Conservation (phyloP, 2,113 vertebrate genomes). For the Psophia crepitans region DNA sequence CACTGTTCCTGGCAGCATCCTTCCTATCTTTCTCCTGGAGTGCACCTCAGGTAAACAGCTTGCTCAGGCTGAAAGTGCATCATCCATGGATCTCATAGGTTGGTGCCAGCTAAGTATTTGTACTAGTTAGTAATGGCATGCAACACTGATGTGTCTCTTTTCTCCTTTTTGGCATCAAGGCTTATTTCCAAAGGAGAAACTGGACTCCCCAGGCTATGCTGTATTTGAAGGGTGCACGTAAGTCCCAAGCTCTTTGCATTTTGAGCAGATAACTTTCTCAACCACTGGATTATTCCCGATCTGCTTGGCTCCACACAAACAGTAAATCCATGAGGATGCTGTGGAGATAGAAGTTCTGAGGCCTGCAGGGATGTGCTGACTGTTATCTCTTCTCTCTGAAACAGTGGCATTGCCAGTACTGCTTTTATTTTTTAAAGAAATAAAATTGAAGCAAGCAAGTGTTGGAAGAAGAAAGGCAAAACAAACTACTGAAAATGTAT, state of each 20-base stretch:
- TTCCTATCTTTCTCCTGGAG: conserved; percentile 73
- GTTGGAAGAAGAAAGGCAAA: not conserved
- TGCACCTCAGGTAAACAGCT: conserved; percentile 80
- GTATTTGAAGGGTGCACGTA: conserved; percentile 95
- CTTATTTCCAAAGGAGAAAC: conserved; percentile 86
- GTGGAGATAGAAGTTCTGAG: not conserved
- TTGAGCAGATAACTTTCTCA: not conserved
- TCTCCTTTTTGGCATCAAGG: conserved; percentile 58
- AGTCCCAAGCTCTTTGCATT: conserved; percentile 32
- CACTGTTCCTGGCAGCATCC: conserved; percentile 75
- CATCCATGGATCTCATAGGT: not conserved
- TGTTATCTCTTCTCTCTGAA: not conserved
- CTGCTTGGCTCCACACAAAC: not conserved
- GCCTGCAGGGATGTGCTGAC: not conserved
- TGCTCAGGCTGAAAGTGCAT: not conserved
- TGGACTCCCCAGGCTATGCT: conserved; percentile 98
- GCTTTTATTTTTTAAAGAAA: not conserved
- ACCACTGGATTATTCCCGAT: not conserved
- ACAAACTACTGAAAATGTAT: not conserved
- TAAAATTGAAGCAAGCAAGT: not conserved
- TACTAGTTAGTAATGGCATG: not conserved
- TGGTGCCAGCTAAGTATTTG: not conserved
- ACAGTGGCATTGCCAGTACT: not conserved
- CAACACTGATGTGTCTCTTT: not conserved
- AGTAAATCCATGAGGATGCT: not conserved